Conservation (phyloP, 2,797 vertebrate species). For the Sebastes kiyomatsui region DNA sequence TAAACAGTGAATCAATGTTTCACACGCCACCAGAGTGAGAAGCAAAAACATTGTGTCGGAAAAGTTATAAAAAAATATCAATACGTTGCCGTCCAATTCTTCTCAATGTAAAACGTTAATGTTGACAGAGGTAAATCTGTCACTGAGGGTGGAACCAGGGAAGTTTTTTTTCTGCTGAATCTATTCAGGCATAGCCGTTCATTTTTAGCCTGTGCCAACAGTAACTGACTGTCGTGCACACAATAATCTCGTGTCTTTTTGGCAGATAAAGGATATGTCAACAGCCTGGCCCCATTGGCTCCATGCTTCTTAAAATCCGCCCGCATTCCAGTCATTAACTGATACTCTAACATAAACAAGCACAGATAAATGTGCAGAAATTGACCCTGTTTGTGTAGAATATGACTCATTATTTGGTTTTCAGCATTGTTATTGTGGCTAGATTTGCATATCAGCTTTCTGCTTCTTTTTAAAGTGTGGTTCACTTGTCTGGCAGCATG, state of each 20-base stretch:
- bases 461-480: neutral
- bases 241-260: slow-evolving; percentile 47
- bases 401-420: neutral
- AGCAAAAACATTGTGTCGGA: neutral
- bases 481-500: neutral
- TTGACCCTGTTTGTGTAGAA: neutral
- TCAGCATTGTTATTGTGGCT: neutral
- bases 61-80: neutral
- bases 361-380: neutral
- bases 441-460: neutral
- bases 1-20: neutral
- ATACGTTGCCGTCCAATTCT: neutral
- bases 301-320: slow-evolving; percentile 5
- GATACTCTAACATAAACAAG: slow-evolving; percentile 1
- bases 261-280: slow-evolving; percentile 47
- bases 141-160: neutral
- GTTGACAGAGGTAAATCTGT: slow-evolving; percentile 7
- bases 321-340: neutral
- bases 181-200: slow-evolving; percentile 14
- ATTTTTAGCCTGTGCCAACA: slow-evolving; percentile 21
- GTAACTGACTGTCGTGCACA: slow-evolving; percentile 35
- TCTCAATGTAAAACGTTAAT: neutral
- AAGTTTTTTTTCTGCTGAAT: slow-evolving; percentile 29
- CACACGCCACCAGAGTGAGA: neutral
- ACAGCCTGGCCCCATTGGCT: slow-evolving; percentile 11